phyloP scores from a whole-genome alignment of 2,888 invertebrate genomes.

The Sarcophaga variegata region DNA sequence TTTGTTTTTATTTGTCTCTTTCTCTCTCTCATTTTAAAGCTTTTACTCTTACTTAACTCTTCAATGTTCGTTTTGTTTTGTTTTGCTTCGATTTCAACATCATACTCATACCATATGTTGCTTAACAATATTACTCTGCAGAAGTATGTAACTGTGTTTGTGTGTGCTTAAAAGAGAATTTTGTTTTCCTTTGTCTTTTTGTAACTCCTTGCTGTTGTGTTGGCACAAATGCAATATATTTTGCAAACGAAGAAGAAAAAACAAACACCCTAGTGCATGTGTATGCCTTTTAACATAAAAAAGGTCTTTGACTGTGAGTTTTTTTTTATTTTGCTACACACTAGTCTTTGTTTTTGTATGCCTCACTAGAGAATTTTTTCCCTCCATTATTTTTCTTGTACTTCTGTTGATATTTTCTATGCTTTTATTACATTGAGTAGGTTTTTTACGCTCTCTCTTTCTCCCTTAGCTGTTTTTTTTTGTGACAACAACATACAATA shows the following conservation, averaged over 20 bases:
- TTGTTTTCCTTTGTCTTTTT: not conserved
- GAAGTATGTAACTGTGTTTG: not conserved
- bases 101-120: slow-evolving; percentile 1
- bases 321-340: not conserved
- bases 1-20: not conserved
- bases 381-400: slow-evolving; percentile 13
- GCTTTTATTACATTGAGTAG: slow-evolving; percentile 33
- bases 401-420: not conserved
- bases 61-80: not conserved
- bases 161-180: too few relatives aligned
- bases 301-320: not conserved
- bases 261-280: not conserved
- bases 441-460: slow-evolving; percentile 4
- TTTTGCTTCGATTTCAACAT: not conserved
- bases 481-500: slow-evolving; percentile 23
- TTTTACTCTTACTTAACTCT: too few relatives aligned
- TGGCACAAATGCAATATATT: slow-evolving; percentile 24
- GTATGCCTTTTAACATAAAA: not conserved
- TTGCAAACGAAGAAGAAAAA: not conserved
- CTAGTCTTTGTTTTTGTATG: slow-evolving; percentile 4
- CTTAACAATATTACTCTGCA: not conserved
- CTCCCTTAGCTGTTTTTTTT: slow-evolving; percentile 18
- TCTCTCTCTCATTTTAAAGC: not conserved
- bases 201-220: not conserved
- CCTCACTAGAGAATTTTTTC: slow-evolving; percentile 19